These are phyloP conservation scores for Apodemia hepburni DNA, from an alignment of 2,888 invertebrate species.

Conservation along the genomic window DNA sequence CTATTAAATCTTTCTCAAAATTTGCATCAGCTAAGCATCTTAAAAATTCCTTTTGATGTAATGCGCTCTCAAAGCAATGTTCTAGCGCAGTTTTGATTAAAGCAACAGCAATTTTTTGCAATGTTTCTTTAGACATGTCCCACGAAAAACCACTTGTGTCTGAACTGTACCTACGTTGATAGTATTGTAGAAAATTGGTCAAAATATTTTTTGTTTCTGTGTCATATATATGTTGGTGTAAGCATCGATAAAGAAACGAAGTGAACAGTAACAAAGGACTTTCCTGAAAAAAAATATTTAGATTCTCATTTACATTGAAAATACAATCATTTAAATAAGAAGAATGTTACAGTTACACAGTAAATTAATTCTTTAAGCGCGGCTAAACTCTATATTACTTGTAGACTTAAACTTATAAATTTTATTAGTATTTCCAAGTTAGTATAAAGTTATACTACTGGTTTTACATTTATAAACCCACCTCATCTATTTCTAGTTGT, in stretches of 20 bases:
- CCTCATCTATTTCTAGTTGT: too few relatives aligned
- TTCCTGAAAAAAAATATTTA: conserved; percentile 62
- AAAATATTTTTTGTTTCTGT: conserved; percentile 57
- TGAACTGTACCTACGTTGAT: conserved; percentile 60
- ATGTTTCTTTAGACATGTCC: conserved; percentile 71
- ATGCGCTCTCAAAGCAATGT: conserved; percentile 81
- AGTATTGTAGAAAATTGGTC: conserved; percentile 53
- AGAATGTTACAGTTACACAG: too few relatives aligned
- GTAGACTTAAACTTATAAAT: too few relatives aligned
- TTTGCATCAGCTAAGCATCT: conserved; percentile 77
- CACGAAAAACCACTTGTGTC: conserved; percentile 50
- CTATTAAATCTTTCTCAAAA: conserved; percentile 76
- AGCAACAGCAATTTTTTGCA: conserved; percentile 78
- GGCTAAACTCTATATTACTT: too few relatives aligned
- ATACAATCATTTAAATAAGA: too few relatives aligned
- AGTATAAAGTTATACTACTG: too few relatives aligned
- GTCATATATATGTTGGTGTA: conserved; percentile 67
- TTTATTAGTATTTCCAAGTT: too few relatives aligned
- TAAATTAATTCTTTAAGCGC: too few relatives aligned
- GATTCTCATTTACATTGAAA: too few relatives aligned
- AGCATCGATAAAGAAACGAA: conserved; percentile 79
- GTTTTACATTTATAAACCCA: too few relatives aligned
- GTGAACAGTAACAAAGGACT: conserved; percentile 81
- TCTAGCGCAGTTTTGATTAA: conserved; percentile 82
- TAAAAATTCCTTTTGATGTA: conserved; percentile 83